A percentile compares a stretch with the other conserved stretches of the same genome.
Conservation (phyloP, 2,888 invertebrate genomes). For the Dicyrtomina minuta region DNA sequence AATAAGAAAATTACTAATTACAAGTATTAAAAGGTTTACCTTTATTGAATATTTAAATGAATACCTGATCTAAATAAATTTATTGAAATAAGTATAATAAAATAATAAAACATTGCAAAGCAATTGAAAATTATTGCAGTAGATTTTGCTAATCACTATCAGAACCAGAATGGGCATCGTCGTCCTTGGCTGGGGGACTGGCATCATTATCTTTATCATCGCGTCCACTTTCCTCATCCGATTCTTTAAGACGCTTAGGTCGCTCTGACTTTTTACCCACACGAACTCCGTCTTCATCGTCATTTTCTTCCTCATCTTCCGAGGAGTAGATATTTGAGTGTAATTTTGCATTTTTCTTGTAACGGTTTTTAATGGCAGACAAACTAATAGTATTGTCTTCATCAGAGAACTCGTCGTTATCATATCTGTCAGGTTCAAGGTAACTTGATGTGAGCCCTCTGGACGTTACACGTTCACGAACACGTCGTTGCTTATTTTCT, state of each 20-base stretch:
- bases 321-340: slow-evolving; percentile 75
- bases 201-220: slow-evolving; percentile 51
- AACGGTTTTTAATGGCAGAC: slow-evolving; percentile 91
- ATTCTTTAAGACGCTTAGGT: slow-evolving; percentile 76
- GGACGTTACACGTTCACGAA: slow-evolving; percentile 60
- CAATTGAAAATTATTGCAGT: not conserved
- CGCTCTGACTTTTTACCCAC: slow-evolving; percentile 67
- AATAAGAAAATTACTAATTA: no score
- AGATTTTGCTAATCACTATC: slow-evolving; percentile 20
- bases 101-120: no score
- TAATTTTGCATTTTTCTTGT: slow-evolving; percentile 64
- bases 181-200: not conserved
- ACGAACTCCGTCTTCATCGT: slow-evolving; percentile 53
- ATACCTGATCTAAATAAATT: not conserved
- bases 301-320: slow-evolving; percentile 69
- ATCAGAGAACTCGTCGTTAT: slow-evolving; percentile 83
- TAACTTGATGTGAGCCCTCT: slow-evolving; percentile 60
- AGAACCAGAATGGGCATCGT: slow-evolving; percentile 15
- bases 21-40: not conserved
- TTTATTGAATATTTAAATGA: not conserved
- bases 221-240: slow-evolving; percentile 61
- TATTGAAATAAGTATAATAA: not conserved
- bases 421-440: slow-evolving; percentile 64
- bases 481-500: slow-evolving; percentile 65
- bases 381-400: slow-evolving; percentile 91